Percentiles rank a stretch among this genome's conserved stretches.
Conservation (phyloP, 30 jellyfish, hydroid and myxozoan species). For the Sanderia malayensis region DNA sequence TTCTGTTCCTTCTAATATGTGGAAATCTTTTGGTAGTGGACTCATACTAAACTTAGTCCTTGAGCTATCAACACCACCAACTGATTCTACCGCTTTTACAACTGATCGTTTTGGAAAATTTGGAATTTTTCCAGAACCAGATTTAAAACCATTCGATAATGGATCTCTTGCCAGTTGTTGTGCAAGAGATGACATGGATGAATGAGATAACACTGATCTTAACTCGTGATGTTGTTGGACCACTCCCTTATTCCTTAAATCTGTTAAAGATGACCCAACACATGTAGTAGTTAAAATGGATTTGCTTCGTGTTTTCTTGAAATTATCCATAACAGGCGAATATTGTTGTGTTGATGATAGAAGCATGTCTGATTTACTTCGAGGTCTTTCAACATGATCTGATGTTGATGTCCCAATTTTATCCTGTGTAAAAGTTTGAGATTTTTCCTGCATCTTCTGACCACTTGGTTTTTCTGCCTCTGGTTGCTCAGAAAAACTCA, state of each 20-base stretch:
- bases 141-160: conserved; percentile 1
- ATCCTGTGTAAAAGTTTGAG: neutral
- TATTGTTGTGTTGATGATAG: conserved; percentile 4
- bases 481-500: conserved; percentile 35
- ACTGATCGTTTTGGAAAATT: conserved; percentile 52
- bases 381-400: conserved; percentile 10
- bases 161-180: conserved; percentile 41
- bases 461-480: conserved; percentile 28
- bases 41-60: conserved; percentile 33
- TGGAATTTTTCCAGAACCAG: conserved; percentile 37
- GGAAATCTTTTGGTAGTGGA: conserved; percentile 59
- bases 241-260: neutral
- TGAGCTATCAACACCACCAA: conserved; percentile 26
- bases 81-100: conserved; percentile 19
- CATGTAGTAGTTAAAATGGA: conserved; percentile 15
- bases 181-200: conserved; percentile 19
- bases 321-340: conserved; percentile 6
- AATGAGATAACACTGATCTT: conserved; percentile 23
- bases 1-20: neutral
- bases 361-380: conserved; percentile 37
- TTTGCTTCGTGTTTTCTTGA: conserved; percentile 20
- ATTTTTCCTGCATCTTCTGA: neutral
- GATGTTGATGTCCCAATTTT: neutral
- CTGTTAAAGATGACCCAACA: conserved; percentile 48
- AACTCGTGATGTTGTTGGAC: conserved; percentile 16